These are phyloP conservation scores for Bungarus multicinctus DNA, from an alignment of 2,113 vertebrate species.

Conservation along the genomic window DNA sequence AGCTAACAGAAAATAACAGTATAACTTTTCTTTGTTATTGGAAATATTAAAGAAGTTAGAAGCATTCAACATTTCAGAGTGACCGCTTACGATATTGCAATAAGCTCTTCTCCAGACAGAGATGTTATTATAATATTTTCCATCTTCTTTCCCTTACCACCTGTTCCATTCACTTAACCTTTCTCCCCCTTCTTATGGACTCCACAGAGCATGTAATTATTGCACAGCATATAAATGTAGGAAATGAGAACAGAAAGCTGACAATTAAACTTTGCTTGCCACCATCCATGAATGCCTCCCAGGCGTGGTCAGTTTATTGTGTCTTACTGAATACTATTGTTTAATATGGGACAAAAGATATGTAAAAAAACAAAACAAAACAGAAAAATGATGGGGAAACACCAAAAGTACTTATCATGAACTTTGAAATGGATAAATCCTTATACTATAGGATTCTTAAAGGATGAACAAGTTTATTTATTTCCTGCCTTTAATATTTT, in stretches of 20 bases:
- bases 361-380: background rate
- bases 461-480: background rate
- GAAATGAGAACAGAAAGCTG: background rate
- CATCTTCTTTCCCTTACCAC: accelerated
- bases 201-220: background rate
- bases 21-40: background rate
- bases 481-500: no score
- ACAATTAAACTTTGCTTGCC: background rate
- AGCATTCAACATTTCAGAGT: background rate
- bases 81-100: background rate
- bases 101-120: background rate
- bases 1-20: background rate
- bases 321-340: background rate
- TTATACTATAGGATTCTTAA: background rate
- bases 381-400: background rate
- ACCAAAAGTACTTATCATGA: background rate
- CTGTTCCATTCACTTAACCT: background rate
- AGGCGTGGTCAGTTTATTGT: background rate
- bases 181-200: background rate
- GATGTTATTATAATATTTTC: background rate
- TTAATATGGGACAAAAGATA: background rate
- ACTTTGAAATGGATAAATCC: background rate
- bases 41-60: background rate
- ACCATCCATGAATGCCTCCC: background rate
- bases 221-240: background rate